These are phyloP conservation scores for Drosophila affinis DNA, from an alignment of 2,888 invertebrate genomes.

Conservation along the genomic window DNA sequence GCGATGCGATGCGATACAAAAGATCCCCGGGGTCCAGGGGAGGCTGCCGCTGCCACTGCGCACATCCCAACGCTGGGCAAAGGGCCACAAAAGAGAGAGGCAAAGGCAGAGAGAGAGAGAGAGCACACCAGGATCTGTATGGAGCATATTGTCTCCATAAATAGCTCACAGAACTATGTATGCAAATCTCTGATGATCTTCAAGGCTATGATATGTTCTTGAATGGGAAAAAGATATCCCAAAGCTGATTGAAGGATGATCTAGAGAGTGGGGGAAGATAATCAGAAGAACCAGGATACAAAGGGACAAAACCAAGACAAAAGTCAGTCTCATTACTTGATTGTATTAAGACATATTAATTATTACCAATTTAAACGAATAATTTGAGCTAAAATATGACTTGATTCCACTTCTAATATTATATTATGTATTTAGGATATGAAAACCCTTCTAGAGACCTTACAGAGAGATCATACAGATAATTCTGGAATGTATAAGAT, in stretches of 20 bases:
- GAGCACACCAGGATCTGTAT: conserved; percentile 18
- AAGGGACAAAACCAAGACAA: too few species aligned
- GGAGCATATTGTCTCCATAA: conserved; percentile 32
- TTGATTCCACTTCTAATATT: too few species aligned
- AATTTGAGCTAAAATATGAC: too few species aligned
- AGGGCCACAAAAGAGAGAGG: neutral
- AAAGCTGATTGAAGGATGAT: neutral
- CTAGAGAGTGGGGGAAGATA: too few species aligned
- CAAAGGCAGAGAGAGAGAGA: neutral
- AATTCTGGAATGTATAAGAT: too few species aligned
- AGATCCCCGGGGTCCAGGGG: neutral
- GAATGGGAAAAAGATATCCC: neutral
- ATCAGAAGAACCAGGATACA: too few species aligned
- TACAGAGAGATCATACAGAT: neutral
- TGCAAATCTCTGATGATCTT: neutral
- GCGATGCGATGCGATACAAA: conserved; percentile 29
- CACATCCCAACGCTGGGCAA: conserved; percentile 41
- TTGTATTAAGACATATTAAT: too few species aligned
- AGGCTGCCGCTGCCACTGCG: conserved; percentile 43
- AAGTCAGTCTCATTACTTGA: too few species aligned
- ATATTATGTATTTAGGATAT: too few species aligned
- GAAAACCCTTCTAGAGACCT: too few species aligned
- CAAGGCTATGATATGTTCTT: neutral
- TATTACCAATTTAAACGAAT: too few species aligned
- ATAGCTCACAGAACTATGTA: conserved; percentile 12